Evolutionary conservation across 2,113 vertebrate species (phyloP).

Genomic region (Phocoena sinus): DNA sequence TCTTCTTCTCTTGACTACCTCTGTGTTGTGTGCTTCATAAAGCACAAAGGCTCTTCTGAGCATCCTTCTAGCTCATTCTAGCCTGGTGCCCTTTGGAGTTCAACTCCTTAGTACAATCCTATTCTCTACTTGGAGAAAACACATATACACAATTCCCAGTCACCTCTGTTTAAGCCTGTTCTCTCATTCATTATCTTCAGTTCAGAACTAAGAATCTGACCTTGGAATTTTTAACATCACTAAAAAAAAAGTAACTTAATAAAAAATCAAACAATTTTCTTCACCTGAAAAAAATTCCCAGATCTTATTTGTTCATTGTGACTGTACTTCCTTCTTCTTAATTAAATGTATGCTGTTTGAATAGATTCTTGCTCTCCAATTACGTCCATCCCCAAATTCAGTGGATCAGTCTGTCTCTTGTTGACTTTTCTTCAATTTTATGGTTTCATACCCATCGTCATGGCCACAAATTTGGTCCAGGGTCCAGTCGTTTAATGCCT

Average conservation of each 20-base stretch:
- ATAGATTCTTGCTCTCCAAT: background rate
- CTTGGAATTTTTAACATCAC: background rate
- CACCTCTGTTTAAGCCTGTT: background rate
- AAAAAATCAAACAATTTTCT: slow-evolving; percentile 3
- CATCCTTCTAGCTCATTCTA: background rate
- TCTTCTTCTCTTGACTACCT: background rate
- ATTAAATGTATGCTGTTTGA: background rate
- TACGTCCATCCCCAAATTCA: background rate
- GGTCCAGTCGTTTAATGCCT: background rate
- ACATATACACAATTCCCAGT: background rate
- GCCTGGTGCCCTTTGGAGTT: background rate
- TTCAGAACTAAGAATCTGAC: background rate
- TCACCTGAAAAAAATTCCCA: background rate
- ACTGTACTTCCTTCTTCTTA: background rate
- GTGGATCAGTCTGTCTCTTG: background rate
- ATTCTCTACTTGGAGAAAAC: background rate
- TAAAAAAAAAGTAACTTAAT: background rate
- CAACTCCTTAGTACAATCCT: background rate
- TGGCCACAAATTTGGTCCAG: background rate
- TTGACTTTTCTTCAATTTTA: background rate
- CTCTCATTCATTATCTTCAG: background rate
- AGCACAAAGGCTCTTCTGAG: background rate
- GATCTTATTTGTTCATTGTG: background rate
- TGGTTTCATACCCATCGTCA: background rate
- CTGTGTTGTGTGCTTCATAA: background rate